Evolutionary conservation across 2,888 invertebrate species (phyloP).

Genomic region (Diaphora mendica): DNA sequence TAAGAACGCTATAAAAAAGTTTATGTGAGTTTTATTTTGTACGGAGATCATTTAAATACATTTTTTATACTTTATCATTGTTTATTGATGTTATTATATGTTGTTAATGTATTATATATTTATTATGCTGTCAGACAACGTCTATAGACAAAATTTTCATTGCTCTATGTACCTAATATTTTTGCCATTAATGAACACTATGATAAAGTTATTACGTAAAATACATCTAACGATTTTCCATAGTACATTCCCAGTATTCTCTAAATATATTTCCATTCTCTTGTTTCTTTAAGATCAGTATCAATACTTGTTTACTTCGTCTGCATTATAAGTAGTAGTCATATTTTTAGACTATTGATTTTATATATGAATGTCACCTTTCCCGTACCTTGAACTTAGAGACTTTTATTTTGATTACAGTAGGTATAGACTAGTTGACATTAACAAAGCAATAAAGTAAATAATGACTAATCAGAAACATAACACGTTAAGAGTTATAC

Average conservation of each 20-base stretch:
- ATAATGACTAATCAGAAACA: background rate
- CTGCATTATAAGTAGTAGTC: background rate
- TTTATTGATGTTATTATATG: background rate
- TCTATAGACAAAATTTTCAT: background rate
- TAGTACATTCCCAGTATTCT: too few species aligned
- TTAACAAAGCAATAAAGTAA: background rate
- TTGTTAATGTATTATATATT: background rate
- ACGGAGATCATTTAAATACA: background rate
- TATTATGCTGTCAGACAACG: background rate
- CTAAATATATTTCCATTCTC: background rate
- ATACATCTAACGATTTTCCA: too few species aligned
- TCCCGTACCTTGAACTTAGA: conserved; percentile 15
- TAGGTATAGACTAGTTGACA: conserved; percentile 13
- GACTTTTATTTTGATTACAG: conserved; percentile 10
- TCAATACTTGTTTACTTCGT: background rate
- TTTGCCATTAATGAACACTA: background rate
- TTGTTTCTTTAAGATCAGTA: background rate
- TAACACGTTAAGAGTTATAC: background rate
- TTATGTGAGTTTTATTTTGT: conserved; percentile 4
- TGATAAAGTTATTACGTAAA: too few species aligned
- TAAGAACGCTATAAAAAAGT: conserved; percentile 9
- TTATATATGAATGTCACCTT: conserved; percentile 29
- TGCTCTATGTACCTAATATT: background rate
- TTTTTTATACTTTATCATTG: background rate
- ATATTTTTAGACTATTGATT: conserved; percentile 7